Conservation (phyloP, 2,113 vertebrate genomes). For the Nibea albiflora region DNA sequence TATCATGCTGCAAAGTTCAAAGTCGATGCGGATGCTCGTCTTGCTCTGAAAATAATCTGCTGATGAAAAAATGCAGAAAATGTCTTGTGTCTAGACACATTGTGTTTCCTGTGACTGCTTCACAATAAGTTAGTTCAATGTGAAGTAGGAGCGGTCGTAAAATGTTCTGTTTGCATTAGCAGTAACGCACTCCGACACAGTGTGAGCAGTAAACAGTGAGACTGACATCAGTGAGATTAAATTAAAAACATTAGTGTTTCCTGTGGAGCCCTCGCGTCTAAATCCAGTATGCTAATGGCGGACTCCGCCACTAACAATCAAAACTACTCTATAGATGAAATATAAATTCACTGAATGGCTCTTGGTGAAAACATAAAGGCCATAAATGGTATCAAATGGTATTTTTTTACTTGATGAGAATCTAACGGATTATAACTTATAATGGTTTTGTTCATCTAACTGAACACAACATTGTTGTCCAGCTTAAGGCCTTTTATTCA, state of each 20-base stretch:
- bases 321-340: background rate
- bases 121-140: background rate
- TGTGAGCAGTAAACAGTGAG: background rate
- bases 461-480: background rate
- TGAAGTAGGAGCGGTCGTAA: background rate
- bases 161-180: background rate
- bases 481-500: background rate
- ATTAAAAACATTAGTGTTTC: background rate
- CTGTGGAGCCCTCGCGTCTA: background rate
- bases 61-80: background rate
- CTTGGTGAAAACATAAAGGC: background rate
- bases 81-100: too few relatives aligned
- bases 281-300: background rate
- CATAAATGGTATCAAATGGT: background rate
- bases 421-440: background rate
- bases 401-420: background rate
- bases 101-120: background rate
- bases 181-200: background rate
- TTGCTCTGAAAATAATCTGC: background rate
- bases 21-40: background rate
- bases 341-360: background rate
- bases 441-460: background rate
- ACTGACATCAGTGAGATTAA: background rate
- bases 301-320: background rate
- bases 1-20: constrained; percentile 2